phyloP scores from a whole-genome alignment of 2,113 vertebrate genomes.

The Piprites chloris region DNA sequence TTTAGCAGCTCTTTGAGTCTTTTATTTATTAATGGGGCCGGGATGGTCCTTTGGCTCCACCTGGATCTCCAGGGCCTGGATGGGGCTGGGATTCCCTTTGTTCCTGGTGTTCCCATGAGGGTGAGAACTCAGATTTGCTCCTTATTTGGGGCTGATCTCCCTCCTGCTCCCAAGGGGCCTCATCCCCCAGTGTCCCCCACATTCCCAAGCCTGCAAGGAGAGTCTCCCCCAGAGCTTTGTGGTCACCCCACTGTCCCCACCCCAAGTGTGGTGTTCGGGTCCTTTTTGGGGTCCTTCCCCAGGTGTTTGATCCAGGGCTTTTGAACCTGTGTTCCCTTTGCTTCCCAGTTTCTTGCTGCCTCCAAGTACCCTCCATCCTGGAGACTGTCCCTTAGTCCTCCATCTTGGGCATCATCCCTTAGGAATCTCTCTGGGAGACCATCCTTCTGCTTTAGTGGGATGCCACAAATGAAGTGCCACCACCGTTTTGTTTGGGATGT shows the following conservation, averaged over 20 bases:
- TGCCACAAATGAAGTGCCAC: neutral
- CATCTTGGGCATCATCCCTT: neutral
- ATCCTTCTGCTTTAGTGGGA: neutral
- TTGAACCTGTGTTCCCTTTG: fast-evolving
- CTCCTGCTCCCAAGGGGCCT: neutral
- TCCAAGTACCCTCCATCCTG: fast-evolving
- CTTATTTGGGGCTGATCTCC: neutral
- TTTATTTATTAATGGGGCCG: neutral
- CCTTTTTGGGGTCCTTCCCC: neutral
- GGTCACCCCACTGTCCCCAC: fast-evolving
- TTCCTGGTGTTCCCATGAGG: too few relatives aligned
- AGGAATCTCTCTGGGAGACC: neutral
- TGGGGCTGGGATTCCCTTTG: too few relatives aligned
- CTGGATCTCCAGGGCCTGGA: too few relatives aligned
- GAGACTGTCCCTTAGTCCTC: too few relatives aligned
- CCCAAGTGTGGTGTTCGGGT: neutral
- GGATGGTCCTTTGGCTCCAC: too few relatives aligned
- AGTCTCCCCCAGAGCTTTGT: neutral
- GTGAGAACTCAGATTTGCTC: too few relatives aligned
- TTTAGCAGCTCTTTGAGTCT: too few relatives aligned
- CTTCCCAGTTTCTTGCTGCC: neutral
- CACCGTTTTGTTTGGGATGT: fast-evolving
- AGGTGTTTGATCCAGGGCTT: neutral
- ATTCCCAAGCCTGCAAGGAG: neutral
- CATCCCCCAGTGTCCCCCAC: neutral